Conservation (phyloP, 2,797 vertebrate species). For the Danio jaintianensis region DNA sequence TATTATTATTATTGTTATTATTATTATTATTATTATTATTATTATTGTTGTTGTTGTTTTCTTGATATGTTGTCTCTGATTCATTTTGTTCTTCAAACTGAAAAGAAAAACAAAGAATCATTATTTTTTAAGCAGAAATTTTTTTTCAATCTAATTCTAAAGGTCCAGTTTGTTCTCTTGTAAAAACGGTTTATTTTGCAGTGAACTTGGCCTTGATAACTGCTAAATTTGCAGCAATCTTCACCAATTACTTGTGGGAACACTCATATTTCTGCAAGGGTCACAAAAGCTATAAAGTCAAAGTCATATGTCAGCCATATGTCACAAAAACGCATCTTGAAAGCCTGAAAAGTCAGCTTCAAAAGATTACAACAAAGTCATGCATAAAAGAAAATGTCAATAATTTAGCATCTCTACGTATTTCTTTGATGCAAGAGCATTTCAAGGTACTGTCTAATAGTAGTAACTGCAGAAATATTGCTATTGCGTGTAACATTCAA, state of each 20-base stretch:
- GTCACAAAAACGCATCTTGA: not conserved
- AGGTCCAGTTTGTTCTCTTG: not conserved
- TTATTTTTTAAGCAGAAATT: too few relatives aligned
- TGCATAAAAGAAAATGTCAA: not conserved
- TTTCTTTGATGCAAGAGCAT: conserved; percentile 9
- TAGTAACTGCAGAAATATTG: conserved; percentile 17
- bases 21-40: too few relatives aligned
- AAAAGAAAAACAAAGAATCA: too few relatives aligned
- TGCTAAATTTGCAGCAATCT: not conserved
- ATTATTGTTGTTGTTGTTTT: too few relatives aligned
- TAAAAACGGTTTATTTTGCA: not conserved
- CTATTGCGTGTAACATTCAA: conserved; percentile 23
- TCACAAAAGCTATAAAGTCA: not conserved
- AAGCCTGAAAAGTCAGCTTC: not conserved
- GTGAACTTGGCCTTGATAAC: not conserved
- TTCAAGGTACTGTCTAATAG: conserved; percentile 11
- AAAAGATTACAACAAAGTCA: not conserved
- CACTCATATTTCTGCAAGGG: not conserved
- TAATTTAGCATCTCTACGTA: not conserved
- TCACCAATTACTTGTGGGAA: not conserved
- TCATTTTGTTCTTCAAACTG: too few relatives aligned
- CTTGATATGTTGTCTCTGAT: too few relatives aligned
- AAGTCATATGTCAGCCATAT: not conserved
- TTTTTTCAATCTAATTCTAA: not conserved
- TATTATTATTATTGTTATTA: too few relatives aligned